These are phyloP conservation scores for Platycheirus albimanus DNA, from an alignment of 2,888 invertebrate species.

Conservation along the genomic window DNA sequence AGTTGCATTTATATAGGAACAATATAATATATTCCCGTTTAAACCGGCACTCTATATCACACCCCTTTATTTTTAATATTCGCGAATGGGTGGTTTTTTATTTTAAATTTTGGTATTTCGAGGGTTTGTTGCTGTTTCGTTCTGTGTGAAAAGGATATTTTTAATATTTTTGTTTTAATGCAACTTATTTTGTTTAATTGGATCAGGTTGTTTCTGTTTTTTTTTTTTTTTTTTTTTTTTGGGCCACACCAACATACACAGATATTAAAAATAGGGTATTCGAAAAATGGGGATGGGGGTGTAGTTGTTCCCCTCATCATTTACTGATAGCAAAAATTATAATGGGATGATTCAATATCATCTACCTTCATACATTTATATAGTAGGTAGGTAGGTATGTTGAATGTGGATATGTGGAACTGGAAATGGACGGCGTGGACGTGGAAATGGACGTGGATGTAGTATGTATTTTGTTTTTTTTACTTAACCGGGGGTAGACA, in stretches of 20 bases:
- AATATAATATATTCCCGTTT: slow-evolving; percentile 16
- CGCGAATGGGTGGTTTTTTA: neutral
- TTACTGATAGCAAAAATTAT: slow-evolving; percentile 21
- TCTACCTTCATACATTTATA: neutral
- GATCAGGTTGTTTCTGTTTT: slow-evolving; percentile 1
- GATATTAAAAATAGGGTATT: neutral
- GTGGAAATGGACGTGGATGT: too few relatives aligned
- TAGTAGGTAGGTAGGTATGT: too few relatives aligned
- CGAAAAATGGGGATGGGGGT: neutral
- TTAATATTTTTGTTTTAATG: slow-evolving; percentile 59
- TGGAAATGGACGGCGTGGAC: too few relatives aligned
- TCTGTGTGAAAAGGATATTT: slow-evolving; percentile 21
- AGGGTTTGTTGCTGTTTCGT: neutral
- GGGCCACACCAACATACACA: neutral
- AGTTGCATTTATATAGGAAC: slow-evolving; percentile 48
- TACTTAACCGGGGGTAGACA: slow-evolving; percentile 58
- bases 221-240: slow-evolving; percentile 1
- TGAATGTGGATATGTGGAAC: too few relatives aligned
- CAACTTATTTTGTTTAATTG: slow-evolving; percentile 70
- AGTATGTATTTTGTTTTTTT: slow-evolving; percentile 33
- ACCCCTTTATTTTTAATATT: slow-evolving; percentile 58
- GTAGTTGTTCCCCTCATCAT: slow-evolving; percentile 35
- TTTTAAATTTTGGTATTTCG: slow-evolving; percentile 10
- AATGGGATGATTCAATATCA: slow-evolving; percentile 42
- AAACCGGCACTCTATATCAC: slow-evolving; percentile 30